Conservation (phyloP, 92 coral and sea anemone genomes). For the Phenganax marumi region DNA sequence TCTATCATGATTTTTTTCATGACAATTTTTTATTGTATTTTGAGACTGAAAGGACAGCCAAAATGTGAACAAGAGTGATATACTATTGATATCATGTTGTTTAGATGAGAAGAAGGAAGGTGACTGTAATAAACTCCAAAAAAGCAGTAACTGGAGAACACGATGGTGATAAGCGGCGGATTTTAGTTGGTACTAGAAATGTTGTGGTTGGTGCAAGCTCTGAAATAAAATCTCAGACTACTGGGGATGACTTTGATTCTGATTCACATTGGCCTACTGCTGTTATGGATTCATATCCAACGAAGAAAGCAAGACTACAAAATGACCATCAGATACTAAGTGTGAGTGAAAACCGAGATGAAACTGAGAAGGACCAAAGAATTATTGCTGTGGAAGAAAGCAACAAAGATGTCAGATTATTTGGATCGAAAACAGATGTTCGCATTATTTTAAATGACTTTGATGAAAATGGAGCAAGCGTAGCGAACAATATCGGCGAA, state of each 20-base stretch:
- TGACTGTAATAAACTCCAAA: conserved; percentile 15
- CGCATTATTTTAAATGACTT: no score
- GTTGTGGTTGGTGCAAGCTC: conserved; percentile 34
- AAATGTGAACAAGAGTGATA: no score
- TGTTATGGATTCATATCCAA: not conserved
- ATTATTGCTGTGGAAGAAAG: conserved; percentile 1
- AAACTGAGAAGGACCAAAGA: conserved; percentile 18
- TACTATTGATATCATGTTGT: not conserved
- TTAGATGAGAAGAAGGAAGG: conserved; percentile 38
- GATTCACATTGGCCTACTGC: conserved; percentile 9
- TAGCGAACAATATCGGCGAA: not conserved
- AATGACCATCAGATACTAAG: not conserved
- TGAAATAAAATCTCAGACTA: not conserved
- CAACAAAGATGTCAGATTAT: not conserved
- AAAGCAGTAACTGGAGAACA: not conserved
- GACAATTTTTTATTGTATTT: no score
- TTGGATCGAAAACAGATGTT: not conserved
- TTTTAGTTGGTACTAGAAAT: not conserved
- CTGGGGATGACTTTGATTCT: not conserved
- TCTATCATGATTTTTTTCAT: no score
- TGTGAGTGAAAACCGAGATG: not conserved
- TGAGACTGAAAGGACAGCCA: no score
- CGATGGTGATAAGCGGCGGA: conserved; percentile 12
- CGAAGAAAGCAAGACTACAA: not conserved
- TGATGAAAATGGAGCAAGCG: not conserved